These are phyloP conservation scores for Epicampocera succincta DNA, from an alignment of 2,888 invertebrate genomes.

Conservation along the genomic window DNA sequence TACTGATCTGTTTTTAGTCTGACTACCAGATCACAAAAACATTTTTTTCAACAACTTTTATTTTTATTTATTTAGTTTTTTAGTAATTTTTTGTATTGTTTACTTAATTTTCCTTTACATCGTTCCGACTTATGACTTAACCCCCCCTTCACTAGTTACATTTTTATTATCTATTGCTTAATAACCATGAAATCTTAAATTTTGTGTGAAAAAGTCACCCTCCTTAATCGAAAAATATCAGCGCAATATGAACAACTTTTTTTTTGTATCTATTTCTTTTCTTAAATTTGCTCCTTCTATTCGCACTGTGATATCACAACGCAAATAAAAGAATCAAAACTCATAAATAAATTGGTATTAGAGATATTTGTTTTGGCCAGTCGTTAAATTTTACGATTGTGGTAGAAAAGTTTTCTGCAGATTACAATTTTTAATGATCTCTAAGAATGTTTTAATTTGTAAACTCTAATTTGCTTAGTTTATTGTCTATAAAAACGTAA, in stretches of 20 bases:
- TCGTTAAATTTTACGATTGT: slow-evolving; percentile 65
- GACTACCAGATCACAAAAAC: too few relatives aligned
- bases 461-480: slow-evolving; percentile 29
- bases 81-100: not conserved
- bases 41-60: too few relatives aligned
- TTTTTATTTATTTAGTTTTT: slow-evolving; percentile 4
- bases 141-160: slow-evolving; percentile 25
- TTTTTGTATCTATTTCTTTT: not conserved
- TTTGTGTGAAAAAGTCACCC: slow-evolving; percentile 61
- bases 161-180: slow-evolving; percentile 62
- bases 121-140: not conserved
- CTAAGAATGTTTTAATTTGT: slow-evolving; percentile 65
- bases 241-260: not conserved
- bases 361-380: slow-evolving; percentile 64
- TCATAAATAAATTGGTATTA: slow-evolving; percentile 60
- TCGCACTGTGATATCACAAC: not conserved
- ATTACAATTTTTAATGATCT: slow-evolving; percentile 45
- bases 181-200: slow-evolving; percentile 68
- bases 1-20: too few relatives aligned
- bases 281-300: not conserved
- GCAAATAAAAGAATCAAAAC: slow-evolving; percentile 51
- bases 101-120: not conserved
- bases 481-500: slow-evolving; percentile 28
- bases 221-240: slow-evolving; percentile 17
- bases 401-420: slow-evolving; percentile 50